Evolutionary conservation across 2,113 vertebrate genomes (phyloP).

Genomic region (Microtus ochrogaster): DNA sequence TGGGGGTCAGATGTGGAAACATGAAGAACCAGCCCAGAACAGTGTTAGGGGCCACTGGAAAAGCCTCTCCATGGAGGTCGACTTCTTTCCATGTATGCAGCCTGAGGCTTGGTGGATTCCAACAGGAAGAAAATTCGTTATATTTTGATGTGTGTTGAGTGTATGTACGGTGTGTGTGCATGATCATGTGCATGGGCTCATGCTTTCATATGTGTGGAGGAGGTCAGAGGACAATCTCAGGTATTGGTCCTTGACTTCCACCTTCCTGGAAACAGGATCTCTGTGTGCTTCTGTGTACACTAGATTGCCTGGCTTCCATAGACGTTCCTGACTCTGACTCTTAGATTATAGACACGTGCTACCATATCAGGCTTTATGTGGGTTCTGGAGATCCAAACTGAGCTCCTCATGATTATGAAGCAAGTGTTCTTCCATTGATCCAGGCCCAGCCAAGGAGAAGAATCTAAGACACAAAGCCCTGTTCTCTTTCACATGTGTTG

Average conservation of each 20-base stretch:
- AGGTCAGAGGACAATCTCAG: not conserved
- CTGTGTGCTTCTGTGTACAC: too few species aligned
- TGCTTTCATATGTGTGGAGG: not conserved
- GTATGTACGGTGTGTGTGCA: not conserved
- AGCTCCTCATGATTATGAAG: not conserved
- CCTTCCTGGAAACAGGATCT: not conserved
- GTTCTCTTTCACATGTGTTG: not conserved
- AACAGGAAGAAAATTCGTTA: not conserved
- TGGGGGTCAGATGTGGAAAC: not conserved
- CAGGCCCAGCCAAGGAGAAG: not conserved
- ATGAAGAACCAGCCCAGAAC: fast-evolving
- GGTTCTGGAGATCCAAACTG: not conserved
- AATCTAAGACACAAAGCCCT: not conserved
- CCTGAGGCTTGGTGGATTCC: not conserved
- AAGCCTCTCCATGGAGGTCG: not conserved
- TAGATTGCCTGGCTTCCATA: not conserved
- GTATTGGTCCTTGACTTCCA: not conserved
- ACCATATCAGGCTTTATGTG: not conserved
- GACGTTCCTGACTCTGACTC: not conserved
- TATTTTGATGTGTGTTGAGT: not conserved
- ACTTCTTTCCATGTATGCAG: fast-evolving
- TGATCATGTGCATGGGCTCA: not conserved
- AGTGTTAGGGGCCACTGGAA: not conserved
- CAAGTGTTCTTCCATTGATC: not conserved
- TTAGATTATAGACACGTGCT: not conserved